These are phyloP conservation scores for Chunga burmeisteri DNA, from an alignment of 2,113 vertebrate genomes.

Conservation along the genomic window DNA sequence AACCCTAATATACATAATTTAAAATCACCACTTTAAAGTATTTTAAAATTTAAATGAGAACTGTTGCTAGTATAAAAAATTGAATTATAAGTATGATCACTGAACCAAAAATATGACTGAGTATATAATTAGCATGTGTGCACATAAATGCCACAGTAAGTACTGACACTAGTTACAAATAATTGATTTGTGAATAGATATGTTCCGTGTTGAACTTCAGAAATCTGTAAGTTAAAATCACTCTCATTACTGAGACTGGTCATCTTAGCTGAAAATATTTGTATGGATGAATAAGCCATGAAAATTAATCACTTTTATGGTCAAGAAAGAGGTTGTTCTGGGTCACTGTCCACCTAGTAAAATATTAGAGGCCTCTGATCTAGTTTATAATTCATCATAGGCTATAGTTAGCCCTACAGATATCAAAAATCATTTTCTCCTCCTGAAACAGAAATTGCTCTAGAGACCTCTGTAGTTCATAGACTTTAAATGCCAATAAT, in stretches of 20 bases:
- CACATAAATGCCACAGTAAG: background rate
- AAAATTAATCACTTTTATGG: slow-evolving; percentile 36
- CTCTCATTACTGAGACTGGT: background rate
- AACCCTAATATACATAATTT: background rate
- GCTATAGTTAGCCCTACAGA: slow-evolving; percentile 20
- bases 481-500: background rate
- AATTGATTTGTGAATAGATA: slow-evolving; percentile 11
- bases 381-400: slow-evolving; percentile 36
- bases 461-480: background rate
- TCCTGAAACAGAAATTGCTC: slow-evolving; percentile 6
- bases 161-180: background rate
- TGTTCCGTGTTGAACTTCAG: background rate
- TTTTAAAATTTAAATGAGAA: slow-evolving; percentile 26
- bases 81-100: background rate
- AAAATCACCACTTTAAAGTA: background rate
- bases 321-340: slow-evolving; percentile 10
- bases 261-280: background rate
- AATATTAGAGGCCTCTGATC: slow-evolving; percentile 35
- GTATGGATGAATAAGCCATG: background rate
- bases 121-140: background rate
- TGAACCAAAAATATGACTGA: background rate
- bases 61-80: background rate
- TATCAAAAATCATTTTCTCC: background rate
- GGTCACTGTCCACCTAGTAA: slow-evolving; percentile 37
- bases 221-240: background rate